Conservation (phyloP, 2,888 invertebrate species). For the Scaptomyza cyrtandrae region DNA sequence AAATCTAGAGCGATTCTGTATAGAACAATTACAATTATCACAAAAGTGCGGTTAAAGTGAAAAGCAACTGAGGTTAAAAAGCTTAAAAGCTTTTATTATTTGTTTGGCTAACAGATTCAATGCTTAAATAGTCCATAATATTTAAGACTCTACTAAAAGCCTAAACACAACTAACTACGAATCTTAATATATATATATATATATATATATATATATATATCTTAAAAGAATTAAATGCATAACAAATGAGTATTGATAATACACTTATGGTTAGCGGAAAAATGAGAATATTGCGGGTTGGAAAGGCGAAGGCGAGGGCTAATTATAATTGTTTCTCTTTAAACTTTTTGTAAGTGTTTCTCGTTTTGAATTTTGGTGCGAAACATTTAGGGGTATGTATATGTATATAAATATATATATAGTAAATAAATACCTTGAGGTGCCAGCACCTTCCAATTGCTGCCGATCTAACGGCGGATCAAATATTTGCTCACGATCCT, state of each 20-base stretch:
- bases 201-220: too few species aligned
- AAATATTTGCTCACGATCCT: constrained; percentile 90
- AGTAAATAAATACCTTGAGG: constrained; percentile 82
- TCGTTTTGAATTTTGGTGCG: too few species aligned
- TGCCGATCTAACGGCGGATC: constrained; percentile 86
- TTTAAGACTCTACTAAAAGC: constrained; percentile 7
- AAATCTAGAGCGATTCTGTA: neutral
- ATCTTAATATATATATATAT: neutral
- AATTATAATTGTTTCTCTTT: constrained; percentile 6
- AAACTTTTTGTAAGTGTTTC: neutral
- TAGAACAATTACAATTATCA: neutral
- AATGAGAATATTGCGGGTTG: neutral
- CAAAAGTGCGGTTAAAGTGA: neutral
- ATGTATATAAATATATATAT: too few species aligned
- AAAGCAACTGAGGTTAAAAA: neutral
- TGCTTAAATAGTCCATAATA: constrained; percentile 5
- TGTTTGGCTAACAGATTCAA: constrained; percentile 4
- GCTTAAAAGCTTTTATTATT: neutral
- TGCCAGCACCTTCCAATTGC: constrained; percentile 85
- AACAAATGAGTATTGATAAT: constrained; percentile 6
- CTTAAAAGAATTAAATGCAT: constrained; percentile 13
- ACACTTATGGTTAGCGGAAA: neutral
- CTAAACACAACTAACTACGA: constrained; percentile 22
- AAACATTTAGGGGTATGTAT: too few species aligned
- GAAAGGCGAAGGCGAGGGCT: neutral